Evolutionary conservation across 2,113 vertebrate genomes (phyloP).

Genomic region (Chlorodrepanis virens): DNA sequence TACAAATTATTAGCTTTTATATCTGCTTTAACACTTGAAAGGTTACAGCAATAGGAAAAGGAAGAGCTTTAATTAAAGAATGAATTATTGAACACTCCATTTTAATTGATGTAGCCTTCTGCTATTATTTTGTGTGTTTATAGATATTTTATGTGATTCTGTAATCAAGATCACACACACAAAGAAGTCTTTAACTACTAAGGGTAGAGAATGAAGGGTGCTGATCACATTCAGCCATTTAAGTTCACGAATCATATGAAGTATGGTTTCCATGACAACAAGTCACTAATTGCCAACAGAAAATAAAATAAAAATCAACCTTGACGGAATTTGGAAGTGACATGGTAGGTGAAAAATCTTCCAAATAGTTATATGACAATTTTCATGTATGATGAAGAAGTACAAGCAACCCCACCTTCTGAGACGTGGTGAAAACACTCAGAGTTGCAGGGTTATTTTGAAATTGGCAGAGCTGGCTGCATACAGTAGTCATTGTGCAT

Average conservation of each 20-base stretch:
- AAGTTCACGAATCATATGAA: slow-evolving; percentile 78
- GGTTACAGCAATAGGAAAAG: slow-evolving; percentile 67
- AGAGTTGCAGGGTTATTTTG: slow-evolving; percentile 25
- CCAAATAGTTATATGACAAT: slow-evolving; percentile 36
- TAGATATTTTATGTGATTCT: slow-evolving; percentile 69
- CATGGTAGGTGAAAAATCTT: slow-evolving; percentile 30
- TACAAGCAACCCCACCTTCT: slow-evolving; percentile 11
- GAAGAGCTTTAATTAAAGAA: slow-evolving; percentile 75
- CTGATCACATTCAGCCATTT: slow-evolving; percentile 71
- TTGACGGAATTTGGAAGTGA: slow-evolving; percentile 64
- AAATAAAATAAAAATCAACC: slow-evolving; percentile 76
- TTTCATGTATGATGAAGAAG: slow-evolving; percentile 40
- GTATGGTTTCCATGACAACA: slow-evolving; percentile 78
- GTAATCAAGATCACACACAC: slow-evolving; percentile 65
- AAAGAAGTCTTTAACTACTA: slow-evolving; percentile 30
- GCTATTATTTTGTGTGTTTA: slow-evolving; percentile 74
- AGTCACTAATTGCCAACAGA: slow-evolving; percentile 76
- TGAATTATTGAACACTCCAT: slow-evolving; percentile 75
- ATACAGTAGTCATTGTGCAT: neutral
- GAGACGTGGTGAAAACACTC: neutral
- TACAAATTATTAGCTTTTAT: slow-evolving; percentile 66
- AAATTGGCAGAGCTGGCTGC: slow-evolving; percentile 16
- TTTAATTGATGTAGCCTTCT: slow-evolving; percentile 70
- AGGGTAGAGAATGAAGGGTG: slow-evolving; percentile 35
- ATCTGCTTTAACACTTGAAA: slow-evolving; percentile 76